Base-by-base conservation (phyloP, 2,113 vertebrate genomes). In the Trochalopteron elliotii region DNA sequence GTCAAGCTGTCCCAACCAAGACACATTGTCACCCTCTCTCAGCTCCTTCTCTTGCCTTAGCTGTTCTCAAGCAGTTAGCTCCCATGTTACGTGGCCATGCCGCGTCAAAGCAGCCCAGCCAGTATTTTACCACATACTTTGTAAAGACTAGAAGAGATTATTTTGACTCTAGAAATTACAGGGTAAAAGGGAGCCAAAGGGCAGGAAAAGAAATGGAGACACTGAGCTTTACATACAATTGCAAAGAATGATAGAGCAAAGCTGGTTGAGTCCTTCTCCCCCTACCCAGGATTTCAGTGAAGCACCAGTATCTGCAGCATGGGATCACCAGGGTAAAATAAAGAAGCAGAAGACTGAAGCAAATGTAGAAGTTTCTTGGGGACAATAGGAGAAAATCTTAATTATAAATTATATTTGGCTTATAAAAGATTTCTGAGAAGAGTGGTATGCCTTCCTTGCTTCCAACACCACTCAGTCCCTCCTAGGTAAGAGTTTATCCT, bases 81-180 rank as follows among this genome's bases (percentile, higher is more conserved):
- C 28, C 28, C 35, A 30, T 6, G 4, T 44, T 76, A 33, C 3
- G 0, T 0, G 9, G 42, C 20, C 8, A 8, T 7, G 10, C 12
- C 0, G 0, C 25, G n/a, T 17, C 37, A 53, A 16, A 76, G 8
- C 40, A 75, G 17, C 20, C 15, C 33, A 7, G 42, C n/a, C 31
- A 57, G 13, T 13, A 7, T 35, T 24, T 27, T 56, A n/a, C 12
- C 20, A 15, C 20, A 42, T n/a, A 22, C 31, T 71, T 47, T 16
- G 7, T 31, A n/a, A 56, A 55, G 47, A 67, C 13, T 28, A 28
- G 35, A 60, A 83, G 15, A 76, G 56, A 35, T 25, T 7, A 35
- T n/a, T 76, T 60, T 68, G 4, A 44, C 30, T 44, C 53, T 30
- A 45, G 31, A 64, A 89, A 49, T 68, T 31, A 22, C 39, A n/a